Conservation (phyloP, 2,113 vertebrate species). For the Protobothrops flavoviridis region DNA sequence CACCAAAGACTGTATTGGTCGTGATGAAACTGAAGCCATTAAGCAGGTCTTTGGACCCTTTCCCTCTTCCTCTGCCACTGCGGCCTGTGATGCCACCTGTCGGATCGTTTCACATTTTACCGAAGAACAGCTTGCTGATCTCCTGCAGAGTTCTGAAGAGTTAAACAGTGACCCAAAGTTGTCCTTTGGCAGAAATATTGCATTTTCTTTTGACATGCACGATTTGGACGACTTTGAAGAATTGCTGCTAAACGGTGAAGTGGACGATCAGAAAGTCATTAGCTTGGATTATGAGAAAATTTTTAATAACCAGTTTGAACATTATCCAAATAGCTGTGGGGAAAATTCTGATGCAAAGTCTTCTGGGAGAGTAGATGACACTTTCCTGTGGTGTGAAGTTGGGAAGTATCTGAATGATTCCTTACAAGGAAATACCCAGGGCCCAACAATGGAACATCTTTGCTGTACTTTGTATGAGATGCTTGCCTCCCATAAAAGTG, state of each 20-base stretch:
- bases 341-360: conserved; percentile 57
- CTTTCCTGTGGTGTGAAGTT: conserved; percentile 85
- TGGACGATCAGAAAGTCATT: conserved; percentile 64
- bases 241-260: conserved; percentile 70
- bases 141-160: conserved; percentile 74
- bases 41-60: conserved; percentile 97
- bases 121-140: conserved; percentile 76
- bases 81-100: conserved; percentile 77
- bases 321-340: conserved; percentile 62
- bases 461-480: conserved; percentile 94
- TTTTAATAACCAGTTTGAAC: conserved; percentile 77
- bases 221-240: conserved; percentile 83
- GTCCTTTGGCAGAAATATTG: conserved; percentile 85
- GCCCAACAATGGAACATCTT: conserved; percentile 88
- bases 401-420: conserved; percentile 83
- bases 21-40: conserved; percentile 86
- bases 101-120: conserved; percentile 76
- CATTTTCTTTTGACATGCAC: conserved; percentile 90
- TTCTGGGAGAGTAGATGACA: conserved; percentile 70
- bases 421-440: conserved; percentile 77
- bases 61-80: conserved; percentile 83
- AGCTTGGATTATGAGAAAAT: conserved; percentile 86
- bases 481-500: conserved; percentile 87
- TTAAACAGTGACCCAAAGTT: conserved; percentile 50
- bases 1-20: conserved; percentile 83